phyloP scores from a whole-genome alignment of 2,797 vertebrate genomes.

The Sebastes kiyomatsui region DNA sequence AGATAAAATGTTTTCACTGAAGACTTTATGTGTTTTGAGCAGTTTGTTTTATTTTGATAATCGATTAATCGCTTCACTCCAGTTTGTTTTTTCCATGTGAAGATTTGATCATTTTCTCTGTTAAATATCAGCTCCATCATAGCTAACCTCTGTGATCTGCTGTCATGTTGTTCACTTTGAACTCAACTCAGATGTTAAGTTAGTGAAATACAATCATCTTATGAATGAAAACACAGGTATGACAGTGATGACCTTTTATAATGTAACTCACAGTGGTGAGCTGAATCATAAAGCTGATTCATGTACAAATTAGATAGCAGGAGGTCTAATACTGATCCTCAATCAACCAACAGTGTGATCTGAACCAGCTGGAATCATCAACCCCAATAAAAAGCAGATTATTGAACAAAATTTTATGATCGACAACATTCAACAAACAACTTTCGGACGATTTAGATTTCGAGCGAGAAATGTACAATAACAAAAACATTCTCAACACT shows the following conservation, averaged over 20 bases:
- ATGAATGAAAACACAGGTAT: not conserved
- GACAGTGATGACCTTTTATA: not conserved
- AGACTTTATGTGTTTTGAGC: not conserved
- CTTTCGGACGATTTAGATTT: not conserved
- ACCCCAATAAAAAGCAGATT: too few species aligned
- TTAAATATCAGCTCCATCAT: too few species aligned
- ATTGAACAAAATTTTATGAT: too few species aligned
- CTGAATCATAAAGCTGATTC: not conserved
- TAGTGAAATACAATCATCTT: too few species aligned
- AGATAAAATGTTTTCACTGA: not conserved
- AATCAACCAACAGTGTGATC: too few species aligned
- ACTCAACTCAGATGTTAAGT: too few species aligned
- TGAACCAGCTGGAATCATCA: too few species aligned
- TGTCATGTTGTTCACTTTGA: too few species aligned
- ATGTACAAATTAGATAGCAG: not conserved
- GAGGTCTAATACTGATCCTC: not conserved
- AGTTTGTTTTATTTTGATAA: not conserved
- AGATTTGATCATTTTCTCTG: not conserved
- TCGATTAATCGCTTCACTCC: not conserved
- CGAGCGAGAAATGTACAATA: not conserved
- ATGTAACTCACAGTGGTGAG: not conserved
- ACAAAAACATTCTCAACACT: not conserved
- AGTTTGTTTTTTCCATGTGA: not conserved
- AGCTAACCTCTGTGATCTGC: too few species aligned
- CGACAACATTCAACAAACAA: not conserved